Evolutionary conservation across 2,888 invertebrate species (phyloP), one percentile per base, ranked within the genome.

Genomic region (Trachelus troglodyta): DNA sequence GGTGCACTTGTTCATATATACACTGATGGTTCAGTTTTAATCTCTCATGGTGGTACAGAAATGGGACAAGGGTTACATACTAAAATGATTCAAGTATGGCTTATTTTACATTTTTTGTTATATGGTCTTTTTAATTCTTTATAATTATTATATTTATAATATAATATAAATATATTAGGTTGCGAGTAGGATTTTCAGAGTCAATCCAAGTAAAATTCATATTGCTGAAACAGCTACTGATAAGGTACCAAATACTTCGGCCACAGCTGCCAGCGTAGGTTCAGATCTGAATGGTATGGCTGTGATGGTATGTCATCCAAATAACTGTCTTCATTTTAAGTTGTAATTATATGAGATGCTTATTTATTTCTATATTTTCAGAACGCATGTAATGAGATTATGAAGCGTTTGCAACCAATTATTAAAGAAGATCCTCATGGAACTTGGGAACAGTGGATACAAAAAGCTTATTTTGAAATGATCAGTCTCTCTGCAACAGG

Each of bases 51-150:
- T 56, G 98, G 98, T n/a, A 96, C 96, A 12, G 99, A 99, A 93
- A 98, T 99, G 96, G 99, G 99, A 0, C 99, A 99, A 92, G 99
- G 99, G 1, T 92, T 99, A 6, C 97, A 98, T 89, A 99, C 97
- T 0, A 99, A 99, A 93, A 97, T 98, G 96, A 95, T 97, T 77
- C 98, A 98, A 94, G 92, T 93, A 80, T 76, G 73, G 75, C 74
- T 69, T n/a, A 1, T 31, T 40, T 33, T 78, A 69, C 15, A 12
- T 75, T 75, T 75, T 30, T 37, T 4, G 9, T 15, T 56, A 9
- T 56, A 56, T 9, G 9, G 23, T 9, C 3, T 6, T 75, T 23
- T 15, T 11, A 75, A 31, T 23, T 75, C 30, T 79, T 35, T 34
- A 35, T 30, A 76, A 33, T 12, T 75, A 69, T 69, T 30, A 69